A percentile compares a stretch with the other conserved stretches of the same genome.
Conservation (phyloP, 2,113 vertebrate genomes). For the human region DNA sequence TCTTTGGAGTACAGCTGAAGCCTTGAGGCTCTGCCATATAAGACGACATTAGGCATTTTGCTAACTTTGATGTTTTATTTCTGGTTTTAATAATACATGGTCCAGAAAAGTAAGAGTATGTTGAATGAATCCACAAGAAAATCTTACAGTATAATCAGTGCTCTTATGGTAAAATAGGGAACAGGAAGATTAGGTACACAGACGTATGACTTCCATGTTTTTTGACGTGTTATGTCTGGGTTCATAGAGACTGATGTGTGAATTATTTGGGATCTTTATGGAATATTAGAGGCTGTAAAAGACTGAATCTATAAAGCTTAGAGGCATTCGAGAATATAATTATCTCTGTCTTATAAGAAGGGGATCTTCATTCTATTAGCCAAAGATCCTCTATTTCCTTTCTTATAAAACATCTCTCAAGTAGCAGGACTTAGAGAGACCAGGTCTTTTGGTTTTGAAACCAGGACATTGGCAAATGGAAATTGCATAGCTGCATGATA, state of each 20-base stretch:
- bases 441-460: slow-evolving; percentile 48
- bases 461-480: slow-evolving; percentile 47
- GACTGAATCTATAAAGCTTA: slow-evolving; percentile 77
- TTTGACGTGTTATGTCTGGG: slow-evolving; percentile 69
- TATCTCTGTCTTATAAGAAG: slow-evolving; percentile 69
- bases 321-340: slow-evolving; percentile 75
- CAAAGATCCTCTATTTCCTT: slow-evolving; percentile 74
- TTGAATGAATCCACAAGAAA: slow-evolving; percentile 63
- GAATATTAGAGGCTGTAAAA: slow-evolving; percentile 68
- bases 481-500: slow-evolving; percentile 63
- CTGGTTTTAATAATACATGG: slow-evolving; percentile 72
- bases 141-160: slow-evolving; percentile 41
- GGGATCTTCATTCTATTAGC: slow-evolving; percentile 67
- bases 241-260: slow-evolving; percentile 41
- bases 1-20: slow-evolving; percentile 76
- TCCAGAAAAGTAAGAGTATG: slow-evolving; percentile 73
- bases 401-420: slow-evolving; percentile 45
- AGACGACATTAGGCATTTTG: slow-evolving; percentile 77
- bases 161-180: slow-evolving; percentile 51
- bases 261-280: slow-evolving; percentile 56
- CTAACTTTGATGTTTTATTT: slow-evolving; percentile 82
- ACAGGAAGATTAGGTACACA: neutral
- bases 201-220: slow-evolving; percentile 19
- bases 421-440: slow-evolving; percentile 40
- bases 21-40: slow-evolving; percentile 74